Conservation (phyloP, 2,113 vertebrate species). For the Caracal caracal region DNA sequence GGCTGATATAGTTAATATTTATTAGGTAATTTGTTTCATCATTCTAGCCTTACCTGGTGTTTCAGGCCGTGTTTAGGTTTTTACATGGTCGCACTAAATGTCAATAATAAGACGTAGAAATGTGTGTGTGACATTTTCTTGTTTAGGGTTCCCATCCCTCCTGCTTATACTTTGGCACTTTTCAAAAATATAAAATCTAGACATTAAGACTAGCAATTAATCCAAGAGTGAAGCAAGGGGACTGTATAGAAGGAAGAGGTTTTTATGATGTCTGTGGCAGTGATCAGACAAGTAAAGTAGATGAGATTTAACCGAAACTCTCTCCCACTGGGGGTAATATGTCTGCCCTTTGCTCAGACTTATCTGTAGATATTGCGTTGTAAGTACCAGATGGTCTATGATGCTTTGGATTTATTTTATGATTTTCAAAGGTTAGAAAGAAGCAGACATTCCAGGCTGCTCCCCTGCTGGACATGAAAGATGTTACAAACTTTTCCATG, state of each 20-base stretch:
- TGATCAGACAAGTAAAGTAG: neutral
- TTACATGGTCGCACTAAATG: neutral
- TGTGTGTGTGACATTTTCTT: neutral
- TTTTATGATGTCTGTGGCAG: neutral
- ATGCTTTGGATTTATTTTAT: constrained; percentile 63
- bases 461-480: constrained; percentile 46
- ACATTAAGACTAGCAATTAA: neutral
- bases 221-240: neutral
- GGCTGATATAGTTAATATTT: neutral
- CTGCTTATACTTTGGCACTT: neutral
- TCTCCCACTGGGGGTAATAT: neutral
- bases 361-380: constrained; percentile 18
- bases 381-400: constrained; percentile 72
- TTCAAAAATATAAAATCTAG: neutral
- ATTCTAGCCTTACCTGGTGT: neutral
- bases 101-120: neutral
- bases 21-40: neutral
- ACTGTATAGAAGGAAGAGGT: neutral
- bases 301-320: neutral
- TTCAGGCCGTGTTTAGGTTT: neutral
- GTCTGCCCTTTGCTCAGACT: constrained; percentile 64
- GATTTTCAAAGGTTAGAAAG: constrained; percentile 76
- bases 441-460: constrained; percentile 44
- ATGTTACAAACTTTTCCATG: constrained; percentile 48
- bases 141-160: neutral